These are phyloP conservation scores for Pandemis corylana DNA, from an alignment of 2,888 invertebrate genomes.

Conservation along the genomic window DNA sequence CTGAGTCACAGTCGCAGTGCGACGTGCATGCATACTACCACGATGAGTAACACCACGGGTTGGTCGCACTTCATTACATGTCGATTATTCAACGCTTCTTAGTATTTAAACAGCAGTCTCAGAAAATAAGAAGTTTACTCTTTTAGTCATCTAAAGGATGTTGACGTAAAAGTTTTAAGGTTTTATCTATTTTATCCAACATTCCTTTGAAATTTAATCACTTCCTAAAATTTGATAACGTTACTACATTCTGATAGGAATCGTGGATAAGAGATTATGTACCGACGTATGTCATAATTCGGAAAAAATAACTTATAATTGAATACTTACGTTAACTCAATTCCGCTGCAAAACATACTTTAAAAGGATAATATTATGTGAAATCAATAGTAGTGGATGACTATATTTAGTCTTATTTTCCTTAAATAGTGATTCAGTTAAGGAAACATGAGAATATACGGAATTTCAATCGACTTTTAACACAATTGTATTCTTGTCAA, in stretches of 20 bases:
- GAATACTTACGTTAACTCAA: conserved; percentile 12
- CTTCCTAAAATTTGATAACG: conserved; percentile 29
- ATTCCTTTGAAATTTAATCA: conserved; percentile 11
- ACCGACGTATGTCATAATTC: neutral
- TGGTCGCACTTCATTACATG: conserved; percentile 41
- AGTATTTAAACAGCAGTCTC: conserved; percentile 33
- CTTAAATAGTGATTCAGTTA: conserved; percentile 24
- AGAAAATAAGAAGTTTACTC: conserved; percentile 5
- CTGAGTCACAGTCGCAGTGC: conserved; percentile 40
- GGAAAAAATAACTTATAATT: neutral
- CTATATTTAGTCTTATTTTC: conserved; percentile 27
- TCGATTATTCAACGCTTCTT: conserved; percentile 22
- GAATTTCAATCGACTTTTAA: conserved; percentile 26
- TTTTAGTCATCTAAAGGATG: conserved; percentile 9
- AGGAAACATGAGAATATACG: conserved; percentile 16
- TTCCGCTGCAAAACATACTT: conserved; percentile 5
- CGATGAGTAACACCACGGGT: conserved; percentile 62
- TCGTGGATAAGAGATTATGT: neutral
- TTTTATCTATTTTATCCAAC: neutral
- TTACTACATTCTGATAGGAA: conserved; percentile 9
- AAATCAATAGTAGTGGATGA: conserved; percentile 4
- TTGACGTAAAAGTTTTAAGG: neutral
- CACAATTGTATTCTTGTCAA: conserved; percentile 18
- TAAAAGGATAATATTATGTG: neutral
- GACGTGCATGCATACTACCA: conserved; percentile 62